Base-by-base conservation (phyloP, 2,888 invertebrate species). In the Nebria brevicollis region DNA sequence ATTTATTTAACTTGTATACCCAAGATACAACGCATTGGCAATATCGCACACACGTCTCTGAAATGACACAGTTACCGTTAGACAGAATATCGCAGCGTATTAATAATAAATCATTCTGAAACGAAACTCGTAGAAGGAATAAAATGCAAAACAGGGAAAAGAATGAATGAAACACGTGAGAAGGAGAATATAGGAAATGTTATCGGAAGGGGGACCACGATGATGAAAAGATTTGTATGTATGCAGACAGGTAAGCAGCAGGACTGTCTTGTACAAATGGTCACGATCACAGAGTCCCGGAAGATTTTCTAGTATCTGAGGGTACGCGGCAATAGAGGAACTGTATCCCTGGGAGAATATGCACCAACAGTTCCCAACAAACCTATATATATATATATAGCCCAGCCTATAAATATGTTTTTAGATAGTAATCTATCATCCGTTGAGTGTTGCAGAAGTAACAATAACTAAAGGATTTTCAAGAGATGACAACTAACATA, bases 81-180 rank as follows among this genome's bases (percentile, higher is more conserved):
- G 68, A 70, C 54, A 42, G 75, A 75, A 75, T 80, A 80, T 66
- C 75, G 66, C 64, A 34, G 70, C 54, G 80, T 80, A 80, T 80
- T 80, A 75, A 80, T 80, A 68, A 80, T 80, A 80, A 80, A 80
- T 80, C 80, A 80, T 80, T 34, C 70, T 7, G 20, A 15, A 73
- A 10, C 26, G 73, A 73, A 11, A 42, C 34, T 11, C 11, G 41
- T 42, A 42, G 43, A 73, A 11, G 42, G n/a, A 73, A 34, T 26
- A 20, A 15, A 20, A 70, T 15, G 70, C 15, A 70, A 25, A 34
- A 70, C 20, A 6, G 70, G 70, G 4, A 34, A 70, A 70, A 70
- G 70, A 70, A 73, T 43, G 73, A 73, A 73, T 34, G 41, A 42
- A 13, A 73, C 73, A 73, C 73, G 41, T 73, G 73, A 73, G 42